These are phyloP conservation scores for Synergus itoensis DNA, from an alignment of 2,888 invertebrate species.

Conservation along the genomic window DNA sequence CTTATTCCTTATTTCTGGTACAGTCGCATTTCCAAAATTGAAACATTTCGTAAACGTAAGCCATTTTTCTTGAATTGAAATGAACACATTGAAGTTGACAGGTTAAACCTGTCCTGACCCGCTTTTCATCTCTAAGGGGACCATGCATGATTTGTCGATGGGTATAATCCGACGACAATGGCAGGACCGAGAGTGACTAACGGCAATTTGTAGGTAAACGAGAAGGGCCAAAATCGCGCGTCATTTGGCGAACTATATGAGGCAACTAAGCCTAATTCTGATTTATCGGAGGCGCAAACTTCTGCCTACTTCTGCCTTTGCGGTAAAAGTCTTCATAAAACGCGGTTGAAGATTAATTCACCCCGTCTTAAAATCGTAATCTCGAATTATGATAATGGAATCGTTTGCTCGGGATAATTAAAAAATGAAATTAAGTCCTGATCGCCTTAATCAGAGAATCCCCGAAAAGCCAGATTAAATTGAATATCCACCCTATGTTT, in stretches of 20 bases:
- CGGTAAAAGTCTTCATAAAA: conserved; percentile 17
- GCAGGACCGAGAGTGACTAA: conserved; percentile 34
- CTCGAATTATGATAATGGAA: conserved; percentile 11
- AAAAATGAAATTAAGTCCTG: conserved; percentile 19
- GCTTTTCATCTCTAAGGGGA: conserved; percentile 26
- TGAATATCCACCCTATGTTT: conserved; percentile 1
- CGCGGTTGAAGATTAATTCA: conserved; percentile 10
- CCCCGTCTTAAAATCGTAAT: conserved; percentile 23
- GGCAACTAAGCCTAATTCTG: conserved; percentile 34
- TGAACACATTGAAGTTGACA: conserved; percentile 15
- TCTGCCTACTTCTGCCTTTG: background rate
- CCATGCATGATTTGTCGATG: conserved; percentile 33
- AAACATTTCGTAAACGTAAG: background rate
- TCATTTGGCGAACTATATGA: conserved; percentile 34
- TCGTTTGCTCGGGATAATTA: conserved; percentile 4
- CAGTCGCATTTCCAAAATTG: background rate
- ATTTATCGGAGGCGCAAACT: conserved; percentile 25
- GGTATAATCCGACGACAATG: conserved; percentile 36
- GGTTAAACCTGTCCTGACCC: conserved; percentile 35
- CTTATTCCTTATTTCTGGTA: background rate
- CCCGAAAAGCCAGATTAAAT: conserved; percentile 5
- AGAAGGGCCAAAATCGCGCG: conserved; percentile 22
- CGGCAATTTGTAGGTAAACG: conserved; percentile 40
- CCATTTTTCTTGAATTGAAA: background rate
- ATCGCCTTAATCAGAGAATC: conserved; percentile 24